A percentile compares a stretch with the other conserved stretches of the same genome.
phyloP scores from a whole-genome alignment of 1,140 invertebrate species.

The Helicoverpa zea region DNA sequence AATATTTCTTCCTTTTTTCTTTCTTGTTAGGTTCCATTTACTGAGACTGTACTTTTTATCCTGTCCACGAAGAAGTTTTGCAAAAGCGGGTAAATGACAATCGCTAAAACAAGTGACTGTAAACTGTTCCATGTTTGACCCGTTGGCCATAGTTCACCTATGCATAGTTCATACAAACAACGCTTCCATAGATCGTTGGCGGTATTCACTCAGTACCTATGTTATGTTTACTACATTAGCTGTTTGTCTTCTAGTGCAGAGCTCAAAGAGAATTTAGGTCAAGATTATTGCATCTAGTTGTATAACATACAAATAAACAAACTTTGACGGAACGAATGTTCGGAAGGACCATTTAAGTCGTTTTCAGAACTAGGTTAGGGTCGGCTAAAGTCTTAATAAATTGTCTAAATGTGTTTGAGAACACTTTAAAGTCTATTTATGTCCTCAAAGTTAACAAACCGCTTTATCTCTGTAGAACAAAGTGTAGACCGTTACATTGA shows the following conservation, averaged over 20 bases:
- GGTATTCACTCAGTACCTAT: neutral
- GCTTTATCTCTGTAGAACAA: neutral
- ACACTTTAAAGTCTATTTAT: neutral
- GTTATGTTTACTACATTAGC: neutral
- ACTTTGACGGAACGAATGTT: too few relatives aligned
- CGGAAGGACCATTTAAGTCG: too few relatives aligned
- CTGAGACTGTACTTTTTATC: too few relatives aligned
- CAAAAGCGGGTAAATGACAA: too few relatives aligned
- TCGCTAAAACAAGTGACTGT: too few relatives aligned
- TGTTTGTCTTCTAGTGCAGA: constrained; percentile 9
- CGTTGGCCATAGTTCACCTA: too few relatives aligned
- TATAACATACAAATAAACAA: too few relatives aligned
- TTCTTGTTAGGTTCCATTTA: too few relatives aligned
- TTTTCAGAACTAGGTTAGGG: neutral
- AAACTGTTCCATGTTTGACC: too few relatives aligned
- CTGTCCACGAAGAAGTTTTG: too few relatives aligned
- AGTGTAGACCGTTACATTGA: neutral
- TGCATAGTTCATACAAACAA: neutral
- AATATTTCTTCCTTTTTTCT: too few relatives aligned
- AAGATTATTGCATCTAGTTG: constrained; percentile 22
- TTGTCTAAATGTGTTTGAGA: constrained; percentile 9
- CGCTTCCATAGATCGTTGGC: neutral
- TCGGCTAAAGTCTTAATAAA: constrained; percentile 4
- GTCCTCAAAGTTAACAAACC: too few relatives aligned
- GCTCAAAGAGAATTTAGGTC: constrained; percentile 13